Base-by-base conservation (phyloP, 23 tunicate species). In the Phallusia fumigata region DNA sequence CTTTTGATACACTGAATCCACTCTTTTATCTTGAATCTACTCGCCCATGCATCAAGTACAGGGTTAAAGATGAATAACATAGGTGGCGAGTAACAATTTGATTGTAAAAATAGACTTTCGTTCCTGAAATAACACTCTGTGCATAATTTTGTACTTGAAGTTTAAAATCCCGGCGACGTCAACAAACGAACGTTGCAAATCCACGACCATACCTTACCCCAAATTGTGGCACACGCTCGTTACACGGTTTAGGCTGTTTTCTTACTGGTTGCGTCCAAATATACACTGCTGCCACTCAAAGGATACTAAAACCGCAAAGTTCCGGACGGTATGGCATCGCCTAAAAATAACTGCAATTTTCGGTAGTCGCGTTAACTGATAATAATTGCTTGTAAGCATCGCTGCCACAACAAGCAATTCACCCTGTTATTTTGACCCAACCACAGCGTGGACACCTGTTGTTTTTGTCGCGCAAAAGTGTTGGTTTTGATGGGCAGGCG, bases 321-420 rank as follows among this genome's bases (percentile, higher is more conserved):
- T 58, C 13, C 13, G 5, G 28, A 16, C 28, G 28, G 28, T 24
- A 1, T 8, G 28, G 16, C 16, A 21, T 21, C 13, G 28, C 28
- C 69, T 24, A 58, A 58, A 58, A 58, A 58, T 58, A 58, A 24
- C 26, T 24, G 15, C 11, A 58, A 58, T 58, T 58, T 58, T 58
- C 16, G 69, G 69, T 16, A 24, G 28, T 22, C 16, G 28, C 1
- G 28, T 58, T 51, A 58, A 58, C 15, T 6, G 69, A 24, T 16
- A 58, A 58, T 58, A 58, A 58, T 58, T 58, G 69, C 69, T 6
- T 58, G 69, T 58, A 58, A 58, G 28, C 69, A 58, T 58, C 16
- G 28, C 26, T 40, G 28, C 16, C 69, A 58, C 69, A 58, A 58
- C 69, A 58, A 58, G 28, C 69, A 11, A 58, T 13, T 58, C 13